phyloP scores from a whole-genome alignment of 2,113 vertebrate genomes.

The Festucalex cinctus region DNA sequence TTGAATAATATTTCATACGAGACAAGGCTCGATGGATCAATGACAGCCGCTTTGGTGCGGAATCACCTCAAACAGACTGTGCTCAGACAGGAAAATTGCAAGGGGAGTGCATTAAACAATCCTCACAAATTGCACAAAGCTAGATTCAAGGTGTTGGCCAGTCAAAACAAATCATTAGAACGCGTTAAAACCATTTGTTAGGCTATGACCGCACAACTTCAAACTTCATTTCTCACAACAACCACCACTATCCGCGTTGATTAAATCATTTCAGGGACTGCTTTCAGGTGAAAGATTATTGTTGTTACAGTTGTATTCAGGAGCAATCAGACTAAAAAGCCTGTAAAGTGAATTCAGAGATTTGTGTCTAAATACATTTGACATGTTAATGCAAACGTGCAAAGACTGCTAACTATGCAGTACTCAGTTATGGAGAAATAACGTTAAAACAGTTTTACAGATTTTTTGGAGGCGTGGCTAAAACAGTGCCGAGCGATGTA shows the following conservation, averaged over 20 bases:
- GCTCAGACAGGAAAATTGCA: conserved; percentile 35
- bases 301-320: background rate
- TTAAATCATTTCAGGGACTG: background rate
- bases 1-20: conserved; percentile 61
- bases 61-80: conserved; percentile 26
- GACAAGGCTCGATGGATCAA: conserved; percentile 62
- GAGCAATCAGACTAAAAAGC: background rate
- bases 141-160: conserved; percentile 29
- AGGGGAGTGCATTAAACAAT: conserved; percentile 30
- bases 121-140: conserved; percentile 15
- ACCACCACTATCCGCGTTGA: background rate
- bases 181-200: conserved; percentile 12
- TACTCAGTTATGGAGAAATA: too few relatives aligned
- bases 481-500: too few relatives aligned
- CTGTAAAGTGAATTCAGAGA: too few relatives aligned
- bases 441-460: too few relatives aligned
- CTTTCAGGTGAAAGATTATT: background rate
- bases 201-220: background rate
- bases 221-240: background rate
- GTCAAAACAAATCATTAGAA: conserved; percentile 13
- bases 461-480: too few relatives aligned
- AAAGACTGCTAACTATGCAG: too few relatives aligned
- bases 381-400: too few relatives aligned
- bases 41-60: conserved; percentile 29
- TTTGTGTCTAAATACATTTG: too few relatives aligned